phyloP scores from a whole-genome alignment of 2,113 vertebrate species.

The Saccopteryx leptura region DNA sequence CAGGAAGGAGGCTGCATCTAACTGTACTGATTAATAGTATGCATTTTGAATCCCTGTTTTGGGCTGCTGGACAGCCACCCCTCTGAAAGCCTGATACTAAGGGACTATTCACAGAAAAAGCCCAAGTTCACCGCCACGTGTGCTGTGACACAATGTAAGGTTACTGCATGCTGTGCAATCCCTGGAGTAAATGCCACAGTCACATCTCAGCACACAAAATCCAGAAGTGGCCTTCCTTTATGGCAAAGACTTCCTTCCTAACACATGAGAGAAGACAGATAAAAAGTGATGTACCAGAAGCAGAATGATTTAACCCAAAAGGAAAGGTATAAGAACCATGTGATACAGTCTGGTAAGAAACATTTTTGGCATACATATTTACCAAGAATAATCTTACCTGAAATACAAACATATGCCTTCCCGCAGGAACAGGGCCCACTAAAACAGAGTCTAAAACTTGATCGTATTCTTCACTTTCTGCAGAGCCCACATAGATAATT shows the following conservation, averaged over 20 bases:
- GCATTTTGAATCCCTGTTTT: slow-evolving; percentile 4
- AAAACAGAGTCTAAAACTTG: slow-evolving; percentile 93
- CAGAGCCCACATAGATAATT: slow-evolving; percentile 93
- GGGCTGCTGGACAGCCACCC: neutral
- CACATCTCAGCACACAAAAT: neutral
- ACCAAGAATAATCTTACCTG: slow-evolving; percentile 88
- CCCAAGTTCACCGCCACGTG: neutral
- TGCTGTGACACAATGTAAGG: neutral
- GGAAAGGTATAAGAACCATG: neutral
- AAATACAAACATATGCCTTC: slow-evolving; percentile 93
- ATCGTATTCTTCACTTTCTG: slow-evolving; percentile 92
- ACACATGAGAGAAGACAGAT: neutral
- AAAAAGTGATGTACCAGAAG: slow-evolving; percentile 12
- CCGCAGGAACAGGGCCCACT: slow-evolving; percentile 92
- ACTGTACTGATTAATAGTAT: neutral
- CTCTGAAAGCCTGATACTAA: neutral
- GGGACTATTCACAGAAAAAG: neutral
- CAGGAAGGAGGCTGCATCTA: neutral
- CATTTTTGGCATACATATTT: neutral
- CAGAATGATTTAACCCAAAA: slow-evolving; percentile 29
- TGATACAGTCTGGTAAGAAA: neutral
- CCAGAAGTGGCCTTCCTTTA: neutral
- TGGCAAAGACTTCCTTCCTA: neutral
- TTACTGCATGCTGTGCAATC: neutral
- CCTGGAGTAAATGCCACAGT: neutral